Conservation (phyloP, 30 jellyfish, hydroid and myxozoan genomes). For the Aurelia aurita complex sp. Pacific region DNA sequence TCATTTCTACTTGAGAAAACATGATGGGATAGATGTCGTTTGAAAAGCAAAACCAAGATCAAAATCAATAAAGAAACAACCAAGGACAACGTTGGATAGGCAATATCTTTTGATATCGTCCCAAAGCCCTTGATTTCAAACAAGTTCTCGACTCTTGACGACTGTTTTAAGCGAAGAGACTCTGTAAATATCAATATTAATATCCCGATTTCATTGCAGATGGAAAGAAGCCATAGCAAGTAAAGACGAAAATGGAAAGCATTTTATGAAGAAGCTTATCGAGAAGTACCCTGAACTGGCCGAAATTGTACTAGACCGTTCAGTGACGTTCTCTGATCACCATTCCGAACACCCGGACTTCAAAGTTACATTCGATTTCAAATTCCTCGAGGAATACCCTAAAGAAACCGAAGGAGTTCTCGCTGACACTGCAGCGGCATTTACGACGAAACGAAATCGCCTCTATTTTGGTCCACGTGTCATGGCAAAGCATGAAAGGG, state of each 20-base stretch:
- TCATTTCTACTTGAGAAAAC: too few relatives aligned
- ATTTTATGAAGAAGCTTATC: slow-evolving; percentile 34
- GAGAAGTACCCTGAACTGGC: slow-evolving; percentile 48
- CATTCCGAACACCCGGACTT: slow-evolving; percentile 52
- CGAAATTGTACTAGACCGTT: slow-evolving; percentile 50
- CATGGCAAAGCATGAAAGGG: slow-evolving; percentile 48
- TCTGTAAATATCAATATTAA: not conserved
- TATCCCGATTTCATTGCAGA: slow-evolving; percentile 14
- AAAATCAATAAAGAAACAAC: too few relatives aligned
- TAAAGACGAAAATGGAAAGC: slow-evolving; percentile 3
- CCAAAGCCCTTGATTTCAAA: too few relatives aligned
- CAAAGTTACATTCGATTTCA: slow-evolving; percentile 39
- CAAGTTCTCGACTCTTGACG: too few relatives aligned
- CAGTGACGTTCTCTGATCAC: slow-evolving; percentile 47
- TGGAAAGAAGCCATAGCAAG: slow-evolving; percentile 57
- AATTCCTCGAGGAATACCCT: slow-evolving; percentile 50
- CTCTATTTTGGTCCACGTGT: slow-evolving; percentile 38
- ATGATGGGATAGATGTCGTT: too few relatives aligned
- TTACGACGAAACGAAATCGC: not conserved
- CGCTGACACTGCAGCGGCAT: slow-evolving; percentile 6
- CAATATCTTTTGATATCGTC: too few relatives aligned
- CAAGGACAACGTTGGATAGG: too few relatives aligned
- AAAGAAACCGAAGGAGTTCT: not conserved
- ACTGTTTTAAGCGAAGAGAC: too few relatives aligned
- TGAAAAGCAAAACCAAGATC: too few relatives aligned